Percentiles rank a stretch among this genome's conserved stretches.
These are phyloP conservation scores for Meloidogyne chitwoodi DNA, from an alignment of 1,140 invertebrate genomes.

Conservation along the genomic window DNA sequence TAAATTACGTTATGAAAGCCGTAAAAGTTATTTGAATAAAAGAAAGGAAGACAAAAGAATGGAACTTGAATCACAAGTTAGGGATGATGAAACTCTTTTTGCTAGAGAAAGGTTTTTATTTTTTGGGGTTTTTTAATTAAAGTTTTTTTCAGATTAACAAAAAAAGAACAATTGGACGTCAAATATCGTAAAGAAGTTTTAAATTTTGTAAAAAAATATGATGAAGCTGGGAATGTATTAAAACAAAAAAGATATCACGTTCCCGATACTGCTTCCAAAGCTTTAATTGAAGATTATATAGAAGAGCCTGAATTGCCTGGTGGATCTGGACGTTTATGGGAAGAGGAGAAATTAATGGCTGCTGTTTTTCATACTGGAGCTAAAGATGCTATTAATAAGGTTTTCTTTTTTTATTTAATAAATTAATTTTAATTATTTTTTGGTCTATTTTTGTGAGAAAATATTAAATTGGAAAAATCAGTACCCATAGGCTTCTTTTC, in stretches of 20 bases:
- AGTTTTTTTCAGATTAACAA: slow-evolving; percentile 70
- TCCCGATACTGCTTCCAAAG: slow-evolving; percentile 48
- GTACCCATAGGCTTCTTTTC: no score
- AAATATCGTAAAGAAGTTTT: slow-evolving; percentile 86
- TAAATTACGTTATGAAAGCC: slow-evolving; percentile 74
- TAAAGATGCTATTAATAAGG: slow-evolving; percentile 70
- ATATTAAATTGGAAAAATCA: no score
- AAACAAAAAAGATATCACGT: slow-evolving; percentile 63
- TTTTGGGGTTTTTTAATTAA: background rate
- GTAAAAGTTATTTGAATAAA: slow-evolving; percentile 88
- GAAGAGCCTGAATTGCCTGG: slow-evolving; percentile 86
- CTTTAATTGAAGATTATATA: slow-evolving; percentile 67
- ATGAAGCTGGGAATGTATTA: slow-evolving; percentile 83
- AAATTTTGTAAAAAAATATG: slow-evolving; percentile 87
- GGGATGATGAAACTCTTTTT: slow-evolving; percentile 95
- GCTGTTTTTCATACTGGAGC: slow-evolving; percentile 88
- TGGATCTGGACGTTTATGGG: slow-evolving; percentile 94
- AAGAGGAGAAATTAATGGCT: slow-evolving; percentile 91
- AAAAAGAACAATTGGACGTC: slow-evolving; percentile 76
- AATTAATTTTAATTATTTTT: no score
- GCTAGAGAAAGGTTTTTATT: slow-evolving; percentile 72
- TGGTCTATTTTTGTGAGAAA: no score
- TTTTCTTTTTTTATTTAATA: background rate
- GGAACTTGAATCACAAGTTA: slow-evolving; percentile 87
- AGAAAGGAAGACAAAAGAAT: slow-evolving; percentile 89